Evolutionary conservation across 2,797 vertebrate species (phyloP).

Genomic region (Miichthys miiuy): DNA sequence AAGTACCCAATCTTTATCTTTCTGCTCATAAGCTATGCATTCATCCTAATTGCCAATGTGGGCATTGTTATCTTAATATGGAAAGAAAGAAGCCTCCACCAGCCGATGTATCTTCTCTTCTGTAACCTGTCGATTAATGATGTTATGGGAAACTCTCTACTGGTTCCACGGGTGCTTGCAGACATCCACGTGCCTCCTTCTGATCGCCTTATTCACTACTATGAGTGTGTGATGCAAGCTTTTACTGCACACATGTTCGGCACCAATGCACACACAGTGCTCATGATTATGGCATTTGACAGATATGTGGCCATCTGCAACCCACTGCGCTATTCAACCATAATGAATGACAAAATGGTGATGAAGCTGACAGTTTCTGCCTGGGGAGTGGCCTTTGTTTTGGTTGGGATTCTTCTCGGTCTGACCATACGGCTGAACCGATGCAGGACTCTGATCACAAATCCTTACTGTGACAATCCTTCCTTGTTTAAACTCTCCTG

Average conservation of each 20-base stretch:
- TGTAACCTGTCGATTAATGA: slow-evolving; percentile 83
- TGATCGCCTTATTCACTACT: slow-evolving; percentile 81
- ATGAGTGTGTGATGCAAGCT: slow-evolving; percentile 84
- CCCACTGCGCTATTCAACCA: slow-evolving; percentile 77
- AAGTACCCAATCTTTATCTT: too few relatives aligned
- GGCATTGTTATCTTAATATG: slow-evolving; percentile 37
- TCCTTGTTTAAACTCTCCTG: slow-evolving; percentile 79
- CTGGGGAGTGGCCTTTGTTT: slow-evolving; percentile 31
- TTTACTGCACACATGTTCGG: slow-evolving; percentile 84
- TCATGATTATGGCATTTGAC: slow-evolving; percentile 89
- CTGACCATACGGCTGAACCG: slow-evolving; percentile 58
- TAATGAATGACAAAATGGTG: slow-evolving; percentile 76
- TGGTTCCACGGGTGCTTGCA: slow-evolving; percentile 78
- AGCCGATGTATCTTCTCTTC: slow-evolving; percentile 87
- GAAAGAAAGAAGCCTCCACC: slow-evolving; percentile 71
- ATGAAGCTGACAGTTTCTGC: slow-evolving; percentile 25
- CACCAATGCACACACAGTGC: slow-evolving; percentile 80
- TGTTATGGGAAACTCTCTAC: slow-evolving; percentile 75
- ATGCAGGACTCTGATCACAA: slow-evolving; percentile 60
- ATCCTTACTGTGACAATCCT: slow-evolving; percentile 73
- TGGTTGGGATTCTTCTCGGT: slow-evolving; percentile 39
- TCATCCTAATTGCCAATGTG: slow-evolving; percentile 35
- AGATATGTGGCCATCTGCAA: slow-evolving; percentile 87
- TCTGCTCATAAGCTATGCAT: too few relatives aligned
- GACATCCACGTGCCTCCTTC: slow-evolving; percentile 82